These are phyloP conservation scores for Thinocorus orbignyianus DNA, from an alignment of 2,113 vertebrate species.

Conservation along the genomic window DNA sequence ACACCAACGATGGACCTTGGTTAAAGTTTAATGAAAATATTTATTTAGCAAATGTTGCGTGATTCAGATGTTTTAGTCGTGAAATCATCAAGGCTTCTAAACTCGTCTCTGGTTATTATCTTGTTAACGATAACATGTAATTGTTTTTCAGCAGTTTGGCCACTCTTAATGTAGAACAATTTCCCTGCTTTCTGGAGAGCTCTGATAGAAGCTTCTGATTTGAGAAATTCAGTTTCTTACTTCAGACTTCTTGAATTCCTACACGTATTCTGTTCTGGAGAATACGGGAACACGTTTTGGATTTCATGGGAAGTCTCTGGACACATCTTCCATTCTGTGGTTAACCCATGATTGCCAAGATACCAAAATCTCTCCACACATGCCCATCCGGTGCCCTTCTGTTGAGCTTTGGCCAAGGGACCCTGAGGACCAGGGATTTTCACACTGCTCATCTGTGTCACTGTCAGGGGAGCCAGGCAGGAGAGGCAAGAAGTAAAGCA, in stretches of 20 bases:
- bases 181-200: background rate
- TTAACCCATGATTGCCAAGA: background rate
- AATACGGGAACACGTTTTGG: background rate
- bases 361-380: background rate
- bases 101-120: background rate
- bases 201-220: background rate
- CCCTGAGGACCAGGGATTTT: background rate
- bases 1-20: background rate
- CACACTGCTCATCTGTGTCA: background rate
- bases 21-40: background rate
- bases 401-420: background rate
- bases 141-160: background rate
- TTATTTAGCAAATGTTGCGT: background rate
- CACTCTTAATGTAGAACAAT: background rate
- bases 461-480: background rate
- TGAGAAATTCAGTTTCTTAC: background rate
- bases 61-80: background rate
- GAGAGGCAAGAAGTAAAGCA: background rate
- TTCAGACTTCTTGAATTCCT: background rate
- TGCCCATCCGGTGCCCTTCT: background rate
- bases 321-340: background rate
- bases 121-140: background rate
- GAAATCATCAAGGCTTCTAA: conserved; percentile 1
- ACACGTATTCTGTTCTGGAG: background rate
- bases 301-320: background rate